Percentiles rank a stretch among this genome's conserved stretches.
Evolutionary conservation across 2,113 vertebrate species (phyloP).

Genomic region (Carlito syrichta): DNA sequence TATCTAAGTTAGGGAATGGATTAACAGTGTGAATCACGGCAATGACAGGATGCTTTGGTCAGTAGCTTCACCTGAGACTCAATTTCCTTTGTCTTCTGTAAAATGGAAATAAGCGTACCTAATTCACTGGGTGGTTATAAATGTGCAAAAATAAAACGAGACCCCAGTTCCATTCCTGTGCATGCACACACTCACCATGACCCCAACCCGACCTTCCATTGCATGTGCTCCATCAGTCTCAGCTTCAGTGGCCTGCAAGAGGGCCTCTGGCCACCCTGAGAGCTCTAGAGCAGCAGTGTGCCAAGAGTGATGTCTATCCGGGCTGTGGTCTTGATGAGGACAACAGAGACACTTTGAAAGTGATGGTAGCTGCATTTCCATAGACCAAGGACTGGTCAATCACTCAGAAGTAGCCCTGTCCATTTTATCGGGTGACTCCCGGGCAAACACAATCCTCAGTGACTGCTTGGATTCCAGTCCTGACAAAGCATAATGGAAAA

Average conservation of each 20-base stretch:
- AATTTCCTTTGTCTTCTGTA: neutral
- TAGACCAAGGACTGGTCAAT: neutral
- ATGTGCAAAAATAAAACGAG: neutral
- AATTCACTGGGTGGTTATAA: neutral
- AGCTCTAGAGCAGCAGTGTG: neutral
- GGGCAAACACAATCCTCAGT: neutral
- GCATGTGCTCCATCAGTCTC: neutral
- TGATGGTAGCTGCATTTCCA: neutral
- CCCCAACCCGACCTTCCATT: accelerated
- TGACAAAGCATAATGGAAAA: neutral
- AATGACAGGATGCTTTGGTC: neutral
- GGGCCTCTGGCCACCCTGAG: neutral
- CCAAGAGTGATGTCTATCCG: neutral
- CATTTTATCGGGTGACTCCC: neutral
- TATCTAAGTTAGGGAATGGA: neutral
- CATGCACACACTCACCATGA: accelerated
- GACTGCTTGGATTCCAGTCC: neutral
- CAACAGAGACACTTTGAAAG: neutral
- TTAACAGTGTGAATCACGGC: neutral
- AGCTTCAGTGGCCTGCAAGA: accelerated
- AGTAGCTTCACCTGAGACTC: neutral
- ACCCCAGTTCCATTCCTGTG: neutral
- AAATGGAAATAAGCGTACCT: neutral
- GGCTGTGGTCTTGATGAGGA: neutral
- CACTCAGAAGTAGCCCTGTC: neutral